These are phyloP conservation scores for Notoglanidium macrostoma DNA, from an alignment of 2,797 vertebrate species.

Conservation along the genomic window DNA sequence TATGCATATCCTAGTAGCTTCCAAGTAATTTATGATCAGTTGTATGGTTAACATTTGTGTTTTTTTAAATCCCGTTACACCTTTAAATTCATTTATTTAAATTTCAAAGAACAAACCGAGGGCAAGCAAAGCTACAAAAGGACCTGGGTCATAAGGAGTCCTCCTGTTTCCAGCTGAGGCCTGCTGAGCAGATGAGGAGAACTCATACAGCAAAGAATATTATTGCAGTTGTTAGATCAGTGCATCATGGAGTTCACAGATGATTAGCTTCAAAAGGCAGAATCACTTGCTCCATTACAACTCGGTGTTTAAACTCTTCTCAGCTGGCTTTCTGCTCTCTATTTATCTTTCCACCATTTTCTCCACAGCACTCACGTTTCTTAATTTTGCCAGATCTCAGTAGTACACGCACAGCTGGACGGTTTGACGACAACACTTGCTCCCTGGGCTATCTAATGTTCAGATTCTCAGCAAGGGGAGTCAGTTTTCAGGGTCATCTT, in stretches of 20 bases:
- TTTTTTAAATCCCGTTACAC: background rate
- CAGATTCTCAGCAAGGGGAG: conserved; percentile 27
- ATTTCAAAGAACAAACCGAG: background rate
- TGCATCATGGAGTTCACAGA: conserved; percentile 75
- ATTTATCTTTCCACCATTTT: conserved; percentile 75
- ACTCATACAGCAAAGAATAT: conserved; percentile 68
- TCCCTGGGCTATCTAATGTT: conserved; percentile 37
- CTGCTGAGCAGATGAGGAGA: conserved; percentile 77
- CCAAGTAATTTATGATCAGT: background rate
- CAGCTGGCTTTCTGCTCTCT: conserved; percentile 66
- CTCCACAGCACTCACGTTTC: conserved; percentile 44
- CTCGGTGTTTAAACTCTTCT: conserved; percentile 72
- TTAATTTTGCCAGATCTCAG: conserved; percentile 59
- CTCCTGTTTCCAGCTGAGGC: conserved; percentile 57
- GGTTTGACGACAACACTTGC: conserved; percentile 49
- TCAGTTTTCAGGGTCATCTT: conserved; percentile 59
- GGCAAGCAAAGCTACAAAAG: conserved; percentile 3
- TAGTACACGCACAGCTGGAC: conserved; percentile 54
- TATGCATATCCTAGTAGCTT: background rate
- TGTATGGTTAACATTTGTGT: background rate
- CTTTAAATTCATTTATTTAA: background rate
- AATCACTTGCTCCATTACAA: conserved; percentile 79
- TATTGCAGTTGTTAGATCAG: conserved; percentile 77
- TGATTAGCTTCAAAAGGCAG: conserved; percentile 80
- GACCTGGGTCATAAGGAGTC: conserved; percentile 16